Percentiles rank a stretch among this genome's conserved stretches.
These are phyloP conservation scores for Parapristionchus giblindavisi DNA, from an alignment of 2,888 invertebrate genomes.

Conservation along the genomic window DNA sequence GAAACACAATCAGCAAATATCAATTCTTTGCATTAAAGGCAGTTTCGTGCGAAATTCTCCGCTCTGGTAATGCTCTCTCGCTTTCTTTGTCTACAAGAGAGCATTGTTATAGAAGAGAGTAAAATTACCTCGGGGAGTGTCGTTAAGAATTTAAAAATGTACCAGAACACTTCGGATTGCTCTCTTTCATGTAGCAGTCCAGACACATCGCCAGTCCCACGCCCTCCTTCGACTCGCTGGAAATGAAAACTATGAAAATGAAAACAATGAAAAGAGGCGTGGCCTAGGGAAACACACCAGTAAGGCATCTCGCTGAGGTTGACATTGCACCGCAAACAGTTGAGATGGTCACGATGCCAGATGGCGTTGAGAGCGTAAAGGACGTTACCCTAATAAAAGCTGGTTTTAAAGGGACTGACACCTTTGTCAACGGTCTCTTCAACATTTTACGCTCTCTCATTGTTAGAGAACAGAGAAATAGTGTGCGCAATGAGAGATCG, in stretches of 20 bases:
- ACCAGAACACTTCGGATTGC: conserved; percentile 27
- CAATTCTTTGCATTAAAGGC: no score
- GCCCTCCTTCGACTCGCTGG: background rate
- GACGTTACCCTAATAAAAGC: background rate
- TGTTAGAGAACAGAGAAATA: no score
- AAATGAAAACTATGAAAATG: background rate
- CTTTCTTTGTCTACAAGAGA: no score
- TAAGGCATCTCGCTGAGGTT: conserved; percentile 28
- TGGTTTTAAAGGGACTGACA: background rate
- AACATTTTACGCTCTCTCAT: no score
- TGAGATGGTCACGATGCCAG: conserved; percentile 12
- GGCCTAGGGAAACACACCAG: background rate
- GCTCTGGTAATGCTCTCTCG: no score
- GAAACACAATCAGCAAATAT: no score
- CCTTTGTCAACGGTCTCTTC: no score
- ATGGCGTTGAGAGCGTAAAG: conserved; percentile 13
- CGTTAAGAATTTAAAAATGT: background rate
- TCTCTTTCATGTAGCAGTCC: conserved; percentile 30
- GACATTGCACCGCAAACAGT: background rate
- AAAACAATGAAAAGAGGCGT: background rate
- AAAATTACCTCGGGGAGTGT: no score
- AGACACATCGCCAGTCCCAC: background rate
- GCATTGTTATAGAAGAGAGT: no score
- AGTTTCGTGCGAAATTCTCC: no score
- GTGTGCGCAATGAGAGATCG: no score